These are phyloP conservation scores for Andrena camellia DNA, from an alignment of 2,888 invertebrate genomes.

Conservation along the genomic window DNA sequence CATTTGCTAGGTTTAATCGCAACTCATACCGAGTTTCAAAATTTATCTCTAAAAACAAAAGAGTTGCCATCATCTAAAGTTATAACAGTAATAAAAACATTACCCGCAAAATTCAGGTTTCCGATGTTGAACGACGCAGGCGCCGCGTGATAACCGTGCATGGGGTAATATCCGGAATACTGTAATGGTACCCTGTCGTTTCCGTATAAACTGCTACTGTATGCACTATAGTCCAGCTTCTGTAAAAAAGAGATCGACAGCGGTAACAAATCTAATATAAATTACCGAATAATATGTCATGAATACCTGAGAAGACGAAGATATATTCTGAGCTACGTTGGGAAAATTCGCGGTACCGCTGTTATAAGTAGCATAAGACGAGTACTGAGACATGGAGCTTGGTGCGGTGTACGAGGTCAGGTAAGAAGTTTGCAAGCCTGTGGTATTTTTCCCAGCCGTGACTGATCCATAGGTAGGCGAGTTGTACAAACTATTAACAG, in stretches of 20 bases:
- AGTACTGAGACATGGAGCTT: constrained; percentile 83
- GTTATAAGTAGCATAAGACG: constrained; percentile 82
- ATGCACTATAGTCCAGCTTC: constrained; percentile 83
- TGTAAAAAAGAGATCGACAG: constrained; percentile 48
- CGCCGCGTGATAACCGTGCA: constrained; percentile 82
- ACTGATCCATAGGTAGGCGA: constrained; percentile 81
- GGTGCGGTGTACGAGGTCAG: constrained; percentile 82
- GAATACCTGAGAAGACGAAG: constrained; percentile 81
- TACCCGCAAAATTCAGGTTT: constrained; percentile 81
- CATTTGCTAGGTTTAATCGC: not conserved
- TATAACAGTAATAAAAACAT: constrained; percentile 22
- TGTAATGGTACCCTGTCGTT: constrained; percentile 84
- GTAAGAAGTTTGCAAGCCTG: constrained; percentile 81
- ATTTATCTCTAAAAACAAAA: not conserved
- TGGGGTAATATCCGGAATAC: constrained; percentile 83
- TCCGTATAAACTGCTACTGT: constrained; percentile 81
- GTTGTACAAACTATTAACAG: constrained; percentile 78
- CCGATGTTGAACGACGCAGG: constrained; percentile 82
- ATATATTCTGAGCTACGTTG: constrained; percentile 83
- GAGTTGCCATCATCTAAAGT: not conserved
- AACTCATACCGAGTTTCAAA: not conserved
- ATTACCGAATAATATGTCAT: not conserved
- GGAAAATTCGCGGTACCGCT: constrained; percentile 82
- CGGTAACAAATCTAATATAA: not conserved
- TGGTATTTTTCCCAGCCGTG: constrained; percentile 79